Percentiles rank a stretch among this genome's conserved stretches.
Evolutionary conservation across 2,888 invertebrate species (phyloP).

Genomic region (Quadroppia sp.): DNA sequence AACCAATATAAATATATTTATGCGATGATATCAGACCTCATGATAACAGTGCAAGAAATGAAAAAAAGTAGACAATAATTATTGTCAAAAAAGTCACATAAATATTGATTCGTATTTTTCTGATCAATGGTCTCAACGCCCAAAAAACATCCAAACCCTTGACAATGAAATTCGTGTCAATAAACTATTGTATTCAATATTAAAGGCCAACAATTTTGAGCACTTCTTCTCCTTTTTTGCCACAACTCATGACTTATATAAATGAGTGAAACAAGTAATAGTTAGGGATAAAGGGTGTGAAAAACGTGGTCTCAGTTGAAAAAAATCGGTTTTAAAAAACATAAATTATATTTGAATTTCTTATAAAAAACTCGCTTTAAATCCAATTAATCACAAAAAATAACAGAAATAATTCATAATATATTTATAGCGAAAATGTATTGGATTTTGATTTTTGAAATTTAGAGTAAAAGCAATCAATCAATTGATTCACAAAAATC

Average conservation of each 20-base stretch:
- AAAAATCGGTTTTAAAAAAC: neutral
- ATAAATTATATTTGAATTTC: neutral
- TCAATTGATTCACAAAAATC: neutral
- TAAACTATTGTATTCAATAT: neutral
- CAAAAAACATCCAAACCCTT: neutral
- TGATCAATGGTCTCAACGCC: neutral
- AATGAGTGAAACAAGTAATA: neutral
- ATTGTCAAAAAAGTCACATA: neutral
- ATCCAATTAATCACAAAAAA: neutral
- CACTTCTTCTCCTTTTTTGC: neutral
- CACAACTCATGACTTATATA: neutral
- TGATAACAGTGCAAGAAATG: neutral
- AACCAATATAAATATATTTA: neutral
- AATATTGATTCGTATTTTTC: too few relatives aligned
- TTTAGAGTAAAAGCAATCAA: neutral
- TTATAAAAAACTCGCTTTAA: neutral
- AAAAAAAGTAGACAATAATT: neutral
- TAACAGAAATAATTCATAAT: neutral
- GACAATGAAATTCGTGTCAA: conserved; percentile 16
- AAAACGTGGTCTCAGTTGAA: neutral
- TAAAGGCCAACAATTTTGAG: neutral
- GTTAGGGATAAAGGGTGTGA: neutral
- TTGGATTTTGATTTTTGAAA: neutral
- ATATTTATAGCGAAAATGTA: neutral
- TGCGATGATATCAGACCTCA: neutral